Percentiles rank a stretch among this genome's conserved stretches.
These are phyloP conservation scores for Accipiter cooperii DNA, from an alignment of 2,113 vertebrate species.

Conservation along the genomic window DNA sequence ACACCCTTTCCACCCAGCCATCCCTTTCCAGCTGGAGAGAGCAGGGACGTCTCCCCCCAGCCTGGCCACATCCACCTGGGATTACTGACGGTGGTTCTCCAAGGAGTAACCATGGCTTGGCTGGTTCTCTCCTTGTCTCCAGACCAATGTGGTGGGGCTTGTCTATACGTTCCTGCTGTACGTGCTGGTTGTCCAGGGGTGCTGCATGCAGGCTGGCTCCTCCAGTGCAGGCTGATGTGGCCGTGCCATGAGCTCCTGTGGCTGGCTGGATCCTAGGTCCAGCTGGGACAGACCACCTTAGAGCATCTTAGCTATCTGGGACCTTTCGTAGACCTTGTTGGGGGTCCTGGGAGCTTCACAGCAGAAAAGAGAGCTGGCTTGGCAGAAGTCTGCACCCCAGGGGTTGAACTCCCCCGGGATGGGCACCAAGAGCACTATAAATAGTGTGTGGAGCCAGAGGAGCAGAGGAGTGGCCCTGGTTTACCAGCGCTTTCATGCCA, in stretches of 20 bases:
- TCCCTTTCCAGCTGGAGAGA: not conserved
- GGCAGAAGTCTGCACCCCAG: constrained; percentile 50
- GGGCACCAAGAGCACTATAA: constrained; percentile 69
- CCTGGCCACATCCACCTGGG: not conserved
- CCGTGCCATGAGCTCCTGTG: not conserved
- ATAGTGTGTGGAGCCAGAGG: constrained; percentile 47
- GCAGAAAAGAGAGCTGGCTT: constrained; percentile 33
- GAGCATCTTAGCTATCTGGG: not conserved
- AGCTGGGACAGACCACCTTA: not conserved
- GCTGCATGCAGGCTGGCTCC: not conserved
- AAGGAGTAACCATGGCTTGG: not conserved
- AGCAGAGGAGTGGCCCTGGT: constrained; percentile 66
- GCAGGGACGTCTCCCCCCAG: not conserved
- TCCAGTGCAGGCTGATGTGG: not conserved
- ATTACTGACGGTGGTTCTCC: not conserved
- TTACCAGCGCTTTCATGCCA: constrained; percentile 64
- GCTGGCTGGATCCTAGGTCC: not conserved
- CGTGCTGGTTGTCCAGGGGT: not conserved
- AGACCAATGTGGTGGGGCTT: not conserved
- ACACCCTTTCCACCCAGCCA: not conserved
- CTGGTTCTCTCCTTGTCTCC: not conserved
- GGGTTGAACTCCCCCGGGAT: constrained; percentile 62
- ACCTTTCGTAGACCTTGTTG: not conserved
- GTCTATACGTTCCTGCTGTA: accelerated
- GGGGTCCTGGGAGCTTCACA: not conserved